phyloP scores from a whole-genome alignment of 2,888 invertebrate species.

The Chouioia cunea region DNA sequence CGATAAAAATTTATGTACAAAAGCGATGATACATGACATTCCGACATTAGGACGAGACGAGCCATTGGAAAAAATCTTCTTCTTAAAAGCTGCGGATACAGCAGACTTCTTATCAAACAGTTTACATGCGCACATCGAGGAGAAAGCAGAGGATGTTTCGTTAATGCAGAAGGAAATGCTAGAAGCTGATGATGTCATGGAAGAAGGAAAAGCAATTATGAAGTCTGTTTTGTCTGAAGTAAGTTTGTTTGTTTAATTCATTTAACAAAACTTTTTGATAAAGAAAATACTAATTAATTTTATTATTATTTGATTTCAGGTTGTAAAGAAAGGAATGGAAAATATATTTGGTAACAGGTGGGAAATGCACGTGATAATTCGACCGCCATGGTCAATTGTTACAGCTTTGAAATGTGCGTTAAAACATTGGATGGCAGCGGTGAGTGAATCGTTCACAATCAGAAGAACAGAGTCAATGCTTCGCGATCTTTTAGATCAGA shows the following conservation, averaged over 20 bases:
- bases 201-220: constrained; percentile 55
- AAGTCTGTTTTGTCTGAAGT: constrained; percentile 57
- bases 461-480: constrained; percentile 49
- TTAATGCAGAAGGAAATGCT: constrained; percentile 51
- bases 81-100: constrained; percentile 50
- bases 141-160: constrained; percentile 41
- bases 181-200: constrained; percentile 56
- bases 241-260: constrained; percentile 22
- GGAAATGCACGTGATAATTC: constrained; percentile 59
- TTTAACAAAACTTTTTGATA: background rate
- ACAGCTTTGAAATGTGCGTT: constrained; percentile 62
- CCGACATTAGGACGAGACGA: constrained; percentile 58
- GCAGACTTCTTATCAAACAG: constrained; percentile 44
- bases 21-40: constrained; percentile 64
- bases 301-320: constrained; percentile 49
- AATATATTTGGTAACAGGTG: constrained; percentile 60
- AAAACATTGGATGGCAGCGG: constrained; percentile 66
- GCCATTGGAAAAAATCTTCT: constrained; percentile 61
- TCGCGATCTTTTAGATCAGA: constrained; percentile 48
- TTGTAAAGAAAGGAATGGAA: constrained; percentile 61
- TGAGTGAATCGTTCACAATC: constrained; percentile 59
- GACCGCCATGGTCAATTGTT: constrained; percentile 63
- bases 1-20: constrained; percentile 67
- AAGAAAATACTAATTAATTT: constrained; percentile 5
- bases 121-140: constrained; percentile 33